phyloP scores from a whole-genome alignment of 2,113 vertebrate species.

The Grantiella picta region DNA sequence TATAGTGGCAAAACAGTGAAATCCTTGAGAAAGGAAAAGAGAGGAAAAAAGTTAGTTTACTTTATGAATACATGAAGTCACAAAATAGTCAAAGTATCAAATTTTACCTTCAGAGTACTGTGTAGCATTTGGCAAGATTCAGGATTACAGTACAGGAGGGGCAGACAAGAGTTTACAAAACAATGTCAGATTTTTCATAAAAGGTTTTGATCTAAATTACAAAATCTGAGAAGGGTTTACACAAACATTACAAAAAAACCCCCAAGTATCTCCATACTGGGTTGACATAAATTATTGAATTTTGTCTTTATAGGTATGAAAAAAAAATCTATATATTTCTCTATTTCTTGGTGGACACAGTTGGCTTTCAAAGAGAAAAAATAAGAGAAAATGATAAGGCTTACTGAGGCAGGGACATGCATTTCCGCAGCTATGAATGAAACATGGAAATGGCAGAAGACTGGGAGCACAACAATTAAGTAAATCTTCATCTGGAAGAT shows the following conservation, averaged over 20 bases:
- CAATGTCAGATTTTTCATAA: neutral
- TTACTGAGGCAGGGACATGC: neutral
- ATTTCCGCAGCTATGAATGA: neutral
- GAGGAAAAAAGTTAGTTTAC: too few relatives aligned
- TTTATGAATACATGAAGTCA: neutral
- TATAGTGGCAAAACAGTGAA: neutral
- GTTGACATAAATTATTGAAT: neutral
- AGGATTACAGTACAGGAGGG: neutral
- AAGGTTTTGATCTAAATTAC: neutral
- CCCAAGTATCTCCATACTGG: fast-evolving
- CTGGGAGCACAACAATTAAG: neutral
- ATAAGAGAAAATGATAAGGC: neutral
- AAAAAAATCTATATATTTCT: neutral
- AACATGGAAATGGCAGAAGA: neutral
- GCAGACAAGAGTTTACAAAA: neutral
- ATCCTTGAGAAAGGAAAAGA: neutral
- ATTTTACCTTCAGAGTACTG: neutral
- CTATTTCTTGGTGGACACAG: neutral
- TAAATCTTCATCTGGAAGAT: neutral
- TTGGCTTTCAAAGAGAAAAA: neutral
- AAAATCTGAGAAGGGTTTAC: neutral
- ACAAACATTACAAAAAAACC: neutral
- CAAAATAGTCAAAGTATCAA: neutral
- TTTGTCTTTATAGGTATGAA: neutral
- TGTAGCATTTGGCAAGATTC: neutral